Base-by-base conservation (phyloP, 1,140 invertebrate genomes). In the Bombus polaris region DNA sequence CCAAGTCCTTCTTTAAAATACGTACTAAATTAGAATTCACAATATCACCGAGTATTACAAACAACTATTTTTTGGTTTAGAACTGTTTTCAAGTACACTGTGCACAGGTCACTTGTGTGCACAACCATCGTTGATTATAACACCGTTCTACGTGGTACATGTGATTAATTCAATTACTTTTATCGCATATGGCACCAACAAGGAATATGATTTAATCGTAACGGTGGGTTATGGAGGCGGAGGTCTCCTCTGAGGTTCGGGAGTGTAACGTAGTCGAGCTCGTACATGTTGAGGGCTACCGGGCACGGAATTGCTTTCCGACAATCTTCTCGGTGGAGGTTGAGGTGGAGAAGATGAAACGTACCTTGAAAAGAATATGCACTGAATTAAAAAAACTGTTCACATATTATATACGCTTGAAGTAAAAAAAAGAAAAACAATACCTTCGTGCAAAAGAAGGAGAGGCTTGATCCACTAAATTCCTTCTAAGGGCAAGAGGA, bases 231-330 rank as follows among this genome's bases (percentile, higher is more conserved):
- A 95, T 95, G 94, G 93, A 75, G 96, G 95, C 93, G 96, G 96
- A 83, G 96, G 95, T 92, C 97, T 96, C 86, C 97, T 95, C 91
- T 97, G 97, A 32, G 96, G 97, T 94, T 97, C 97, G 15, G 97
- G 97, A 9, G 97, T 97, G 89, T 97, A 97, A 91, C 97, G 97
- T 85, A 97, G 96, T 89, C 96, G 96, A 39, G 96, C 95, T 86
- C 96, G 95, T 71, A 96, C 94, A 89, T 97, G 96, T 89, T 97
- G 96, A 47, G 97, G 97, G 68, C 97, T 97, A 66, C 96, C 97
- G 37, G 97, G 97, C 78, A 97, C 96, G 47, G 96, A 97, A 90
- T 92, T 96, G 88, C 97, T 97, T 92, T 97, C 97, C 0, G 97
- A 97, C 5, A 96, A 93, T 82, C 95, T 91, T 65, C 95, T 93